Percentiles rank a stretch among this genome's conserved stretches.
Evolutionary conservation across 37 sponge, comb jelly and placozoan species (phyloP).

Genomic region (Lycopodina hypogea): DNA sequence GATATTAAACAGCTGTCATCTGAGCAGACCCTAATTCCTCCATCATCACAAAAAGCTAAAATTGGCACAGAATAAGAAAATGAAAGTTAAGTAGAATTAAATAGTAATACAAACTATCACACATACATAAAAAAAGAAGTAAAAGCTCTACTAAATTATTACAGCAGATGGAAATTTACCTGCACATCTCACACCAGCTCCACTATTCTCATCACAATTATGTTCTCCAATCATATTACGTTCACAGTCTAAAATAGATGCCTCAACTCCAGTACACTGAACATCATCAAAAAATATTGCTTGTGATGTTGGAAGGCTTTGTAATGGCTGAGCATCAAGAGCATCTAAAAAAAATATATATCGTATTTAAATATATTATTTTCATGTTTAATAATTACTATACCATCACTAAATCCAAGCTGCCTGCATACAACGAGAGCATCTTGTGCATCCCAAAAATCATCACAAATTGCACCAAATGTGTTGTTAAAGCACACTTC

Average conservation of each 20-base stretch:
- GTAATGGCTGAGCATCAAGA: neutral
- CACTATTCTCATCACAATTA: conserved; percentile 18
- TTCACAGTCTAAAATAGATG: conserved; percentile 28
- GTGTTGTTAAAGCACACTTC: conserved; percentile 34
- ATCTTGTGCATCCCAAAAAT: conserved; percentile 40
- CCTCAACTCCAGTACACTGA: conserved; percentile 41
- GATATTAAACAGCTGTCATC: conserved; percentile 3
- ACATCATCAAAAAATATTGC: conserved; percentile 46
- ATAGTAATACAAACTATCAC: too few species aligned
- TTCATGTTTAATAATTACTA: neutral
- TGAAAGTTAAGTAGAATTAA: too few species aligned
- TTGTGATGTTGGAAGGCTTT: neutral
- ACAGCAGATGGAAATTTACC: neutral
- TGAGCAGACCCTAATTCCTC: conserved; percentile 10
- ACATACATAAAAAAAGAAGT: neutral
- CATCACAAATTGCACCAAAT: conserved; percentile 47
- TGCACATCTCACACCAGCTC: conserved; percentile 47
- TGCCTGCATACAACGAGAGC: conserved; percentile 31
- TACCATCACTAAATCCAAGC: conserved; percentile 10
- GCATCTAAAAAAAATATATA: neutral
- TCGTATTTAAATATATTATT: neutral
- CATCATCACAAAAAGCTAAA: conserved; percentile 20
- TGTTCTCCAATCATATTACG: conserved; percentile 14
- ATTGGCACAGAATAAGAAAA: neutral
- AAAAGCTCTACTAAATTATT: neutral